Base-by-base conservation (phyloP, 2,888 invertebrate species). In the Acheta domesticus region DNA sequence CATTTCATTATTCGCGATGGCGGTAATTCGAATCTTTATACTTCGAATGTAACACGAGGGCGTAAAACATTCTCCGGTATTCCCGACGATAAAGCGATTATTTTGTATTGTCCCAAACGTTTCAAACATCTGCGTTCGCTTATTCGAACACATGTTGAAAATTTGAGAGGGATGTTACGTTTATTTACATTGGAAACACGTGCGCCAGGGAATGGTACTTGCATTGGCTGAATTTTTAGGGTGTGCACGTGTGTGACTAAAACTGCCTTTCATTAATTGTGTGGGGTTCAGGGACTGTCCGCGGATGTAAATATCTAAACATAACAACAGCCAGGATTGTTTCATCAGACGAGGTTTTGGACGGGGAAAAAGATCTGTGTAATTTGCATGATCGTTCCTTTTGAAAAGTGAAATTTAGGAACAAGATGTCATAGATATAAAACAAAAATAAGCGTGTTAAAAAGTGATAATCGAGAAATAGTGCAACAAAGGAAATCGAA, bases 401-500 rank as follows among this genome's bases (percentile, higher is more conserved):
- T 36, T 36, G n/a, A 62, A 62, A 62, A 62, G 62, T 62, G 62
- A 62, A 62, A 62, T 62, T n/a, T 36, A 36, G 8, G 36, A 36
- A 62, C 62, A 62, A 62, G n/a, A 62, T 19, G 62, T 62, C 11
- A 62, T 14, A 62, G 62, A 19, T 16, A 62, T 19, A 62, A 62
- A 62, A 62, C 62, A n/a, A 12, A 62, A 62, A 62, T 14, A 12
- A n/a, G 62, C 14, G 62, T 19, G 62, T n/a, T 14, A n/a, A 62
- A 62, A 19, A 62, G 62, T 62, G 62, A 14, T 14, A 62, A 19
- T 62, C 5, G 62, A 62, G 62, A 62, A 62, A 62, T n/a, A 62
- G 62, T 62, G 62, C 62, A n/a, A 62, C 62, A 78, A 74, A 36
- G 36, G 75, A 77, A 80, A n/a, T 3, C n/a, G 20, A 48, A 75